Evolutionary conservation across 2,113 vertebrate species (phyloP).

Genomic region (Epinephelus fuscoguttatus): DNA sequence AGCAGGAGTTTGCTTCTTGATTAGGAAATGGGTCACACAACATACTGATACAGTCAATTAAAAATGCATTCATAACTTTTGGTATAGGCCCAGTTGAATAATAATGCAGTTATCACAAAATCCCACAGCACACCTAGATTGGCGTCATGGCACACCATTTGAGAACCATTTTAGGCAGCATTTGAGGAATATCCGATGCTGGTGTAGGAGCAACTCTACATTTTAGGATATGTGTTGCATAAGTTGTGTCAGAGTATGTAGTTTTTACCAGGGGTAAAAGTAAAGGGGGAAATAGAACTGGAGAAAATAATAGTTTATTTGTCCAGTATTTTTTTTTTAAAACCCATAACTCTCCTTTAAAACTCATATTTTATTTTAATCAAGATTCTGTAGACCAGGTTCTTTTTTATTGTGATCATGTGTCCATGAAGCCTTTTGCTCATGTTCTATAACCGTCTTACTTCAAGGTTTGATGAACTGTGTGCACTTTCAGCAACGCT

Average conservation of each 20-base stretch:
- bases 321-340: neutral
- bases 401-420: neutral
- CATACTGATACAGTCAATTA: too few relatives aligned
- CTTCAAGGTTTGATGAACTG: neutral
- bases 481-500: neutral
- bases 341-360: neutral
- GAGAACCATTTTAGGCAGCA: too few relatives aligned
- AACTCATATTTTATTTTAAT: neutral
- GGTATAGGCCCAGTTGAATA: too few relatives aligned
- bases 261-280: neutral
- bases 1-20: too few relatives aligned
- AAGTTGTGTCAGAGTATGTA: neutral
- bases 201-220: neutral
- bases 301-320: neutral
- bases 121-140: too few relatives aligned
- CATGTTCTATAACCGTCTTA: neutral
- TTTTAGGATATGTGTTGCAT: neutral
- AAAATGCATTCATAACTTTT: too few relatives aligned
- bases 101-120: too few relatives aligned
- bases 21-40: too few relatives aligned
- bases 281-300: too few relatives aligned
- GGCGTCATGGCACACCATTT: too few relatives aligned
- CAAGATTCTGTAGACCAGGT: neutral
- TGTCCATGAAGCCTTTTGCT: neutral
- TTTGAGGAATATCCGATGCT: too few relatives aligned